phyloP scores from a whole-genome alignment of 2,113 vertebrate genomes.

The Rhizomys pruinosus region DNA sequence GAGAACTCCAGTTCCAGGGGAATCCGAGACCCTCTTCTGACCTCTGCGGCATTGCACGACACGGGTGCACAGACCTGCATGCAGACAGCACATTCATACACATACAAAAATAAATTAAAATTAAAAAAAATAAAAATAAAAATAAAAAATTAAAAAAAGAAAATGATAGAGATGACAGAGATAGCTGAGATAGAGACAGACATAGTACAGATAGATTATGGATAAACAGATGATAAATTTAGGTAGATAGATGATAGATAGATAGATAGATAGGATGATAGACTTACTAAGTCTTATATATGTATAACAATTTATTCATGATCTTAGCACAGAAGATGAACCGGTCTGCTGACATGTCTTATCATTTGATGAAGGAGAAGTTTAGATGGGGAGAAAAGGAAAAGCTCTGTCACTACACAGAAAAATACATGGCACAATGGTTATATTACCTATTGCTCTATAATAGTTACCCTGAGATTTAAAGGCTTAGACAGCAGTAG shows the following conservation, averaged over 20 bases:
- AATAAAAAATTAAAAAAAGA: too few relatives aligned
- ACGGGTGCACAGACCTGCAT: too few relatives aligned
- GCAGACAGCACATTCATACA: too few relatives aligned
- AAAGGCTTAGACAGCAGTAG: not conserved
- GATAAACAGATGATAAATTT: not conserved
- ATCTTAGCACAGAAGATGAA: not conserved
- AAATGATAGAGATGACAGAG: too few relatives aligned
- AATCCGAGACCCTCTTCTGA: too few relatives aligned
- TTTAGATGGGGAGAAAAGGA: not conserved
- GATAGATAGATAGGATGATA: not conserved
- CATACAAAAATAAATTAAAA: too few relatives aligned
- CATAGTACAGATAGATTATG: too few relatives aligned
- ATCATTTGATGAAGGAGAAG: not conserved
- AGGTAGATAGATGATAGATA: not conserved
- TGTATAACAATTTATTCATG: not conserved
- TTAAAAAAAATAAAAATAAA: too few relatives aligned
- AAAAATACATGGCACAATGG: not conserved
- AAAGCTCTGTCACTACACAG: not conserved
- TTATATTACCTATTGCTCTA: not conserved
- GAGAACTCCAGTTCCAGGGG: too few relatives aligned
- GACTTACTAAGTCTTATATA: not conserved
- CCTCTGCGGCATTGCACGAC: too few relatives aligned
- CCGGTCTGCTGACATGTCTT: not conserved
- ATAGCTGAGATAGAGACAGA: too few relatives aligned
- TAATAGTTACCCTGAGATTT: not conserved